Evolutionary conservation across 2,888 invertebrate genomes (phyloP).

Genomic region (Coelopa pilipes): DNA sequence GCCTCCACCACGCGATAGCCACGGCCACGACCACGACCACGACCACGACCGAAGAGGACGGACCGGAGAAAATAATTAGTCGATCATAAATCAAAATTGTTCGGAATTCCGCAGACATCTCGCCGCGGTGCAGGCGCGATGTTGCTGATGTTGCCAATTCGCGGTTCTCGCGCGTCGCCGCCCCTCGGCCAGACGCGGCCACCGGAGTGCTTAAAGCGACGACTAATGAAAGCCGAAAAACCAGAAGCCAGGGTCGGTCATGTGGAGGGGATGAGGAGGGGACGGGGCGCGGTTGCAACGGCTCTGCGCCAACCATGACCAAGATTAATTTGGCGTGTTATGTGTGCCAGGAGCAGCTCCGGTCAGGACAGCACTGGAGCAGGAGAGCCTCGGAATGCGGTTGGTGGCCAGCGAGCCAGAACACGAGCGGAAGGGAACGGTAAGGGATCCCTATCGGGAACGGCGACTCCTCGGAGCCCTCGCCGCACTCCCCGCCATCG

Average conservation of each 20-base stretch:
- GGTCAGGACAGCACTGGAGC: constrained; percentile 4
- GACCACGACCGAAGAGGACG: neutral
- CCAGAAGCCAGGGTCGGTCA: neutral
- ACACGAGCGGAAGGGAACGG: too few species aligned
- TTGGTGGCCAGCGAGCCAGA: constrained; percentile 5
- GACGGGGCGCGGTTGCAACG: neutral
- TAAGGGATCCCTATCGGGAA: neutral
- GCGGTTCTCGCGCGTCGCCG: constrained; percentile 27
- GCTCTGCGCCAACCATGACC: constrained; percentile 20
- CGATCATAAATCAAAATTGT: constrained; percentile 34
- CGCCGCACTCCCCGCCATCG: neutral
- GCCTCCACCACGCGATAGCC: too few species aligned
- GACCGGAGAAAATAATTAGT: constrained; percentile 27
- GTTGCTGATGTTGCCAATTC: constrained; percentile 35
- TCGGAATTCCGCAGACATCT: constrained; percentile 20
- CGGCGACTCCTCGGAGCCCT: too few species aligned
- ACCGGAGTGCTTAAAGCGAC: constrained; percentile 14
- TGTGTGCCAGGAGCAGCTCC: constrained; percentile 18
- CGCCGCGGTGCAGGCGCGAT: constrained; percentile 15
- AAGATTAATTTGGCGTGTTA: constrained; percentile 27
- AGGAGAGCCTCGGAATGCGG: neutral
- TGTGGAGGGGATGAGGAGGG: neutral
- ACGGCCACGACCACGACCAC: neutral
- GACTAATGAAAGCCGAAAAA: constrained; percentile 12
- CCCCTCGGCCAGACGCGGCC: constrained; percentile 11